Conservation (phyloP, 2,797 vertebrate genomes). For the Siniperca obscura region DNA sequence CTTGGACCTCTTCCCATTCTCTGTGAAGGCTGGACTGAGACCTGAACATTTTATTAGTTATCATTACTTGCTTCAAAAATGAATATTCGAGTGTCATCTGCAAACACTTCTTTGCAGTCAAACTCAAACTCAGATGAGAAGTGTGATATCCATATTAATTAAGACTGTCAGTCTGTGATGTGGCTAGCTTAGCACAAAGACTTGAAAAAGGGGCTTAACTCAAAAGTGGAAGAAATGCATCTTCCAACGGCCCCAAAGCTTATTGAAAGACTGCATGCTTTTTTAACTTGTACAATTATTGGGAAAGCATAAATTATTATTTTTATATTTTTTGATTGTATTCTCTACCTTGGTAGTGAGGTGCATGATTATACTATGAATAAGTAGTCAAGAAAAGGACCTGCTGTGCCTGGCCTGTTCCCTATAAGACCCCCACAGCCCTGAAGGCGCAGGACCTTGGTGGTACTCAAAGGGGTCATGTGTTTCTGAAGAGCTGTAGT, state of each 20-base stretch:
- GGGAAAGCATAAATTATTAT: not conserved
- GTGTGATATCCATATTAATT: not conserved
- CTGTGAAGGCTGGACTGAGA: constrained; percentile 63
- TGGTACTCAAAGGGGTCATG: constrained; percentile 34
- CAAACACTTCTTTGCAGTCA: not conserved
- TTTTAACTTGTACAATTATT: not conserved
- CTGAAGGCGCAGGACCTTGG: constrained; percentile 39
- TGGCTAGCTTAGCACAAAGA: not conserved
- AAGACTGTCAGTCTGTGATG: not conserved
- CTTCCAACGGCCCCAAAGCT: not conserved
- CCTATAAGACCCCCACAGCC: constrained; percentile 30
- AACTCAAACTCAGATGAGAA: not conserved
- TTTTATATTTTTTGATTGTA: not conserved
- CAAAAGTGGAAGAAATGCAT: not conserved
- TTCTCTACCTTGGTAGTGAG: not conserved
- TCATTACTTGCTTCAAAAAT: not conserved
- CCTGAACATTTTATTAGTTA: constrained; percentile 55
- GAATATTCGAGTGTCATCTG: not conserved
- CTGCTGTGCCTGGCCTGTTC: constrained; percentile 53
- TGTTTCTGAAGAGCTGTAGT: constrained; percentile 56
- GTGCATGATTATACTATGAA: not conserved
- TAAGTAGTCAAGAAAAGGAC: constrained; percentile 36
- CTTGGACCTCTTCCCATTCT: constrained; percentile 86
- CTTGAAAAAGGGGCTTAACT: not conserved
- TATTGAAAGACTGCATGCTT: not conserved